Percentiles rank a stretch among this genome's conserved stretches.
These are phyloP conservation scores for Drepanosiphum platanoidis DNA, from an alignment of 2,888 invertebrate genomes.

Conservation along the genomic window DNA sequence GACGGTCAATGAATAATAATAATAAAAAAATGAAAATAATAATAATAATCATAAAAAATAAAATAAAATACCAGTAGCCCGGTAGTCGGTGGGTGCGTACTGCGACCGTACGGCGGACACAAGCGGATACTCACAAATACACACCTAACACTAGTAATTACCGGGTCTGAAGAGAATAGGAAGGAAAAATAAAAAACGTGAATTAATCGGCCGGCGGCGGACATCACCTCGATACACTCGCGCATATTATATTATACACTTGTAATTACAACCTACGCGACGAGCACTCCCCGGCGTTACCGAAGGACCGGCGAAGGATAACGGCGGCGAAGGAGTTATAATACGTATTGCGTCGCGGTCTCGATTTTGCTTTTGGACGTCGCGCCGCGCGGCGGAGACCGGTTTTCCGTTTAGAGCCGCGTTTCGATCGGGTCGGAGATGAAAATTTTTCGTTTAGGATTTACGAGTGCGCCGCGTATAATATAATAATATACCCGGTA, in stretches of 20 bases:
- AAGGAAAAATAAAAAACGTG: conserved; percentile 1
- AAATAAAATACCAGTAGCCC: conserved; percentile 56
- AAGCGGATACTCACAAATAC: neutral
- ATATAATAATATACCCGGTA: neutral
- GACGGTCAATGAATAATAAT: conserved; percentile 42
- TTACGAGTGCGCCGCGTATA: neutral
- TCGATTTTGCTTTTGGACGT: conserved; percentile 36
- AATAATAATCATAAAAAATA: neutral
- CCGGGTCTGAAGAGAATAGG: neutral
- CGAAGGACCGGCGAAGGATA: too few relatives aligned
- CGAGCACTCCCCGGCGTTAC: neutral
- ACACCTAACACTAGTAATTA: conserved; percentile 55
- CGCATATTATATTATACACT: neutral
- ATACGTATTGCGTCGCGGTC: neutral
- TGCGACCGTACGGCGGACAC: neutral
- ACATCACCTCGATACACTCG: neutral
- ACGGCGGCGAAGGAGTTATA: neutral
- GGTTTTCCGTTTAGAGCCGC: neutral
- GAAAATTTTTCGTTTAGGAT: neutral
- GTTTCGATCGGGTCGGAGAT: neutral
- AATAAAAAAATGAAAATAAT: neutral
- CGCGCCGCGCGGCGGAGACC: conserved; percentile 23
- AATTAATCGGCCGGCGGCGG: conserved; percentile 2
- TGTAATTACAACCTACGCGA: conserved; percentile 29
- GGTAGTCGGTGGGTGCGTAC: neutral